Conservation (phyloP, 2,113 vertebrate genomes). For the Petromus typicus region DNA sequence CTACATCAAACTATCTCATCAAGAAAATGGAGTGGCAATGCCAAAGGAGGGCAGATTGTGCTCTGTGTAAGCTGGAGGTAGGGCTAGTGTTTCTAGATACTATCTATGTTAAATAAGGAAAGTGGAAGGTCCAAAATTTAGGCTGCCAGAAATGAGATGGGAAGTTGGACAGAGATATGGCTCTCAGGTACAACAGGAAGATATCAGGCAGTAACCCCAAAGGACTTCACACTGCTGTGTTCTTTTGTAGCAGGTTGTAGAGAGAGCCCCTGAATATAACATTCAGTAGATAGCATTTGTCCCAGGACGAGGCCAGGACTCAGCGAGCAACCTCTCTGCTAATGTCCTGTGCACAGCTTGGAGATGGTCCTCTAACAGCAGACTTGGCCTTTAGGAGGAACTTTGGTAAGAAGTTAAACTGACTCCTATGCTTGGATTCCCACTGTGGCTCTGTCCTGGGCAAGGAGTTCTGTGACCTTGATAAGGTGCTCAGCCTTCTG, state of each 20-base stretch:
- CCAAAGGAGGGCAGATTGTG: not conserved
- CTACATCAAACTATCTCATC: not conserved
- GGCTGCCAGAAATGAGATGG: not conserved
- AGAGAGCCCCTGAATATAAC: not conserved
- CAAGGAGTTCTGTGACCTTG: slow-evolving; percentile 1
- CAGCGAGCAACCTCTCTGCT: not conserved
- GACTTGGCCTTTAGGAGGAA: not conserved
- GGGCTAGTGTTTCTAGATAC: not conserved
- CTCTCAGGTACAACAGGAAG: not conserved
- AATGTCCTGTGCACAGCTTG: not conserved
- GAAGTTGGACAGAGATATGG: not conserved
- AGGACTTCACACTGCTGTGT: not conserved
- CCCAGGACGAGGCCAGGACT: not conserved
- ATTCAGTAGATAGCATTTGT: no score
- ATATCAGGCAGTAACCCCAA: not conserved
- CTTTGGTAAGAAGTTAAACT: not conserved
- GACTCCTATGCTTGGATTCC: not conserved
- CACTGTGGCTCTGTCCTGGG: not conserved
- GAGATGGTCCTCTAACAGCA: not conserved
- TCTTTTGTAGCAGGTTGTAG: not conserved
- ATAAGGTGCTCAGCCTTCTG: not conserved
- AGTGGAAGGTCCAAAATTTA: not conserved
- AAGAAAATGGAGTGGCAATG: not conserved
- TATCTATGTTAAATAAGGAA: not conserved
- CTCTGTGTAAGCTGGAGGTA: not conserved